Evolutionary conservation across 2,888 invertebrate species (phyloP).

Genomic region (Cheilosia variabilis): DNA sequence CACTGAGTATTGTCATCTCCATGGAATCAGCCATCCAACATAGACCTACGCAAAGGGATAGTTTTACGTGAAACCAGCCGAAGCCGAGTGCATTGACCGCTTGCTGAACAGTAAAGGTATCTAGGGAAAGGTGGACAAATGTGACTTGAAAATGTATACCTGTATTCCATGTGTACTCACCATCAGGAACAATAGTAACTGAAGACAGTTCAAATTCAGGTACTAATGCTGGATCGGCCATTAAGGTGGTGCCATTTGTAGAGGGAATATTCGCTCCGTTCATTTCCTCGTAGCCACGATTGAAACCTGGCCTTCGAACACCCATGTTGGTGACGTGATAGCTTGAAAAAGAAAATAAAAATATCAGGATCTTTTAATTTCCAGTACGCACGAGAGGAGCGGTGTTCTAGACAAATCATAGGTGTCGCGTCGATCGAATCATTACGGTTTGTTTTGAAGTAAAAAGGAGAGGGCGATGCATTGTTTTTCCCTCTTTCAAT

Average conservation of each 20-base stretch:
- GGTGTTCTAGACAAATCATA: too few relatives aligned
- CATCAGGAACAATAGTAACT: conserved; percentile 88
- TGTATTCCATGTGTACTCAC: conserved; percentile 80
- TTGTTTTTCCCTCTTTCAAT: too few relatives aligned
- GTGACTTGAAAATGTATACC: background rate
- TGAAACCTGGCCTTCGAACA: conserved; percentile 75
- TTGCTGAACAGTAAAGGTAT: conserved; percentile 93
- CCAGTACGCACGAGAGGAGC: background rate
- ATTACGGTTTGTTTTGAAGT: too few relatives aligned
- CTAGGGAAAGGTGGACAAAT: conserved; percentile 83
- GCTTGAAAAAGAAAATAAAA: background rate
- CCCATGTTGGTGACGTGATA: conserved; percentile 71
- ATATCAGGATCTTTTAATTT: background rate
- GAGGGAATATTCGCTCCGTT: conserved; percentile 76
- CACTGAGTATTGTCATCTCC: conserved; percentile 98
- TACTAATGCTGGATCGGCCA: conserved; percentile 77
- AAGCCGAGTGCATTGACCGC: conserved; percentile 94
- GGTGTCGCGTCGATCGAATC: too few relatives aligned
- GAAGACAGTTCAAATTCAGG: conserved; percentile 87
- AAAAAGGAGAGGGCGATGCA: too few relatives aligned
- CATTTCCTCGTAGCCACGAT: conserved; percentile 78
- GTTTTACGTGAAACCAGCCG: conserved; percentile 94
- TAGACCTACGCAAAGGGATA: conserved; percentile 92
- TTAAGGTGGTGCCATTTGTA: conserved; percentile 64
- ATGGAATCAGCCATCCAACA: conserved; percentile 99